Percentiles rank a stretch among this genome's conserved stretches.
Evolutionary conservation across 2,888 invertebrate species (phyloP).

Genomic region (Leptopterna dolabrata): DNA sequence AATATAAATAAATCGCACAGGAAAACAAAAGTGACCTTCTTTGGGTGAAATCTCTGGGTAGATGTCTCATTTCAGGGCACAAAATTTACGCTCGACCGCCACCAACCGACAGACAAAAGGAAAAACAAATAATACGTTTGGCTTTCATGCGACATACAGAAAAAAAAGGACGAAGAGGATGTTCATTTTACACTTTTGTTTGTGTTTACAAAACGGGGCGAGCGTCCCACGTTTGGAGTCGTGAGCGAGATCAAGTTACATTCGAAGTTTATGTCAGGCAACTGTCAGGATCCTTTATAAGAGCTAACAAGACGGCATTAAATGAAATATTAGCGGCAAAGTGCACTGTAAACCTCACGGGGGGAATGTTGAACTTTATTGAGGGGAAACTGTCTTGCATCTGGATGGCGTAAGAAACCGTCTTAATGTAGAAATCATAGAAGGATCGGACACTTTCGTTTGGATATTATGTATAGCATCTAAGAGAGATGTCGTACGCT

Average conservation of each 20-base stretch:
- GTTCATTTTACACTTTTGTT: conserved; percentile 11
- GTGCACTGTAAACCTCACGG: neutral
- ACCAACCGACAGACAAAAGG: conserved; percentile 27
- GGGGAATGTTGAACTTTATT: neutral
- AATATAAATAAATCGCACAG: conserved; percentile 41
- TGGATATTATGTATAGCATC: too few species aligned
- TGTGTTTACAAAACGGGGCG: neutral
- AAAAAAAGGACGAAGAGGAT: neutral
- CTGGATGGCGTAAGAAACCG: neutral
- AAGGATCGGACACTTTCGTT: neutral
- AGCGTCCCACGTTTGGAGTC: neutral
- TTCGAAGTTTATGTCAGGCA: conserved; percentile 25
- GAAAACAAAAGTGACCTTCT: conserved; percentile 43
- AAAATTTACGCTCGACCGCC: conserved; percentile 43
- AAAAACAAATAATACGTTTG: conserved; percentile 40
- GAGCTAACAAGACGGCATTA: neutral
- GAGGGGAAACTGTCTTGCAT: neutral
- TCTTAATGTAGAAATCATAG: neutral
- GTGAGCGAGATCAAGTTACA: conserved; percentile 30
- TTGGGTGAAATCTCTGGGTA: conserved; percentile 49
- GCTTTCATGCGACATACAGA: conserved; percentile 1
- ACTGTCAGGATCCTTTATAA: conserved; percentile 9
- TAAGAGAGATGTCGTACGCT: too few species aligned
- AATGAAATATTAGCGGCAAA: conserved; percentile 37
- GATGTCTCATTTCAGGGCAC: conserved; percentile 45